These are phyloP conservation scores for Ranitomeya imitator DNA, from an alignment of 2,113 vertebrate genomes.

Conservation along the genomic window DNA sequence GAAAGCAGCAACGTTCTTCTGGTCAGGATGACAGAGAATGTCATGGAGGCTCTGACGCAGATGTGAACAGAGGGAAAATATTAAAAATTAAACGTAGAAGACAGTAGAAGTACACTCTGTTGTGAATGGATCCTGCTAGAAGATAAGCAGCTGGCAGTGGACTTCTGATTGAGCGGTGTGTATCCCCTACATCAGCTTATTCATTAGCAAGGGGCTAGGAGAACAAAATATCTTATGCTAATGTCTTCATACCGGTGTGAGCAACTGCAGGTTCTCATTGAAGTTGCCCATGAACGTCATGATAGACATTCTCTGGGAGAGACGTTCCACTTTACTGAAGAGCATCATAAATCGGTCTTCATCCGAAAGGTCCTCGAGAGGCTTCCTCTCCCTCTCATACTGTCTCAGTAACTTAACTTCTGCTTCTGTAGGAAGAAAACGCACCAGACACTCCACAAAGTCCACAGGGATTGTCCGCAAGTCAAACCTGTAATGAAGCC, in stretches of 20 bases:
- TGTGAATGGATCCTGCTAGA: background rate
- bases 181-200: background rate
- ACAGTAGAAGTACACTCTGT: no score
- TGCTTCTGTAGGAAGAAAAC: constrained; percentile 88
- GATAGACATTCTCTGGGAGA: constrained; percentile 92
- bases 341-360: constrained; percentile 94
- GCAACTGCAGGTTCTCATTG: constrained; percentile 84
- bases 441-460: constrained; percentile 94
- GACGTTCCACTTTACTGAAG: constrained; percentile 92
- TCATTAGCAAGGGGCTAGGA: background rate
- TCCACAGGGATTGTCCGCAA: constrained; percentile 88
- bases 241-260: constrained; percentile 80
- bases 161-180: background rate
- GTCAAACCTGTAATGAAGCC: constrained; percentile 80
- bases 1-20: background rate
- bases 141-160: background rate
- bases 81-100: no score
- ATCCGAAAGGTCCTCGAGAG: constrained; percentile 86
- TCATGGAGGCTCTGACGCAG: background rate
- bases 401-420: constrained; percentile 88
- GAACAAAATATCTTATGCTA: background rate
- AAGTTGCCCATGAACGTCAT: constrained; percentile 97
- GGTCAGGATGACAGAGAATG: no score
- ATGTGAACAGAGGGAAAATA: background rate
- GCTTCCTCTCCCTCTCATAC: constrained; percentile 87